Evolutionary conservation across 1,140 invertebrate species (phyloP), one percentile per base, ranked within the genome.

Genomic region (Drosophila pandora): DNA sequence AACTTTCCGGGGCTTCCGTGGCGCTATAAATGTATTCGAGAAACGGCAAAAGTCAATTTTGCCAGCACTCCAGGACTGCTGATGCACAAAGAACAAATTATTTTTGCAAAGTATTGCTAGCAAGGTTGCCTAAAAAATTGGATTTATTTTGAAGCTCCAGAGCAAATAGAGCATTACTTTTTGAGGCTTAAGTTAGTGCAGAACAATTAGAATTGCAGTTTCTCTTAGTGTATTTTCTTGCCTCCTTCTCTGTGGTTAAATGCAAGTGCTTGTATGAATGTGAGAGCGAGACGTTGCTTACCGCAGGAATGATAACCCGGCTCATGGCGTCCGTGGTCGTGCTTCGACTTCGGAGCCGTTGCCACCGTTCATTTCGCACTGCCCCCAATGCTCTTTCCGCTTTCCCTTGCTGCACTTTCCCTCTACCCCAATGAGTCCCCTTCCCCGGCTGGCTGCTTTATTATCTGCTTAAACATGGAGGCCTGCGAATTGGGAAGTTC

Each of bases 391-490:
- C 17, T 17, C 17, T 17, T 8, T 13, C 41, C n/a, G 4, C 6
- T 17, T 25, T 22, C n/a, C 39, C 37, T 58, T 22, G 25, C n/a
- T 13, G 37, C 9, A 30, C 45, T 30, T 43, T 22, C 30, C 13
- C 10, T 34, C 8, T 8, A 3, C 28, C 23, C 22, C 12, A 23
- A 32, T 58, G 8, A 47, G 39, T 28, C 62, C 55, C 17, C 8
- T 2, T 21, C 30, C 21, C 50, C 39, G 7, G 13, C 41, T 55
- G 41, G 6, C 60, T 78, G 69, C 50, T 87, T 87, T 87, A 88
- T 88, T 87, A 87, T 87, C 83, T 87, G 75, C 83, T 87, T 87
- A 87, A 88, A 88, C 79, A 83, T 88, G 78, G 82, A 78, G 78
- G 63, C 57, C 61, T 65, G 45, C 60, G 62, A 65, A 53, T 69